Percentiles rank a stretch among this genome's conserved stretches.
These are phyloP conservation scores for Fistularia commersonii DNA, from an alignment of 2,797 vertebrate species.

Conservation along the genomic window DNA sequence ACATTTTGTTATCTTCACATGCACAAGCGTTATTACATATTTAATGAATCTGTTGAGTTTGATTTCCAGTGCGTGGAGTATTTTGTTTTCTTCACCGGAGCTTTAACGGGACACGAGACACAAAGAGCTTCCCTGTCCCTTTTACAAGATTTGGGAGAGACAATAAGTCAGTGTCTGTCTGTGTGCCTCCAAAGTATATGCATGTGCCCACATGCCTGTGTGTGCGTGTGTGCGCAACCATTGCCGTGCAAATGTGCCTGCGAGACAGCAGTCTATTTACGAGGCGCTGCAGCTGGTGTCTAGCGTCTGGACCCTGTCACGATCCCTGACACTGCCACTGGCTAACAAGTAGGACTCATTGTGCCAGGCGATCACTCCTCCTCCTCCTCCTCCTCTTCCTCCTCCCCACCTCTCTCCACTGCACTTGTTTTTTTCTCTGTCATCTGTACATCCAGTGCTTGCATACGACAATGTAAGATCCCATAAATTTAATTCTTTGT, in stretches of 20 bases:
- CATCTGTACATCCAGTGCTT: constrained; percentile 31
- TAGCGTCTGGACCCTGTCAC: constrained; percentile 81
- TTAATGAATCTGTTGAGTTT: constrained; percentile 27
- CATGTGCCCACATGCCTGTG: constrained; percentile 70
- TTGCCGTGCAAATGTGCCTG: constrained; percentile 72
- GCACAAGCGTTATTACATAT: constrained; percentile 18
- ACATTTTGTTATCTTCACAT: constrained; percentile 18
- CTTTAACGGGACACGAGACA: constrained; percentile 55
- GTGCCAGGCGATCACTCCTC: constrained; percentile 67
- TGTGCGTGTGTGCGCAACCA: constrained; percentile 46
- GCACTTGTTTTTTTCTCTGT: constrained; percentile 41
- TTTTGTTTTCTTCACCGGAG: constrained; percentile 39
- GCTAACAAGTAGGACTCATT: constrained; percentile 79
- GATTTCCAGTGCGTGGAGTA: constrained; percentile 17
- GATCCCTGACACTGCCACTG: constrained; percentile 79
- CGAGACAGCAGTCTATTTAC: constrained; percentile 80
- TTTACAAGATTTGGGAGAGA: constrained; percentile 72
- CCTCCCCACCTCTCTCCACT: constrained; percentile 15
- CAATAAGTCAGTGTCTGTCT: constrained; percentile 75
- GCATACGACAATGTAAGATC: constrained; percentile 21
- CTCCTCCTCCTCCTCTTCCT: constrained; percentile 23
- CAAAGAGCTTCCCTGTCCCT: constrained; percentile 71
- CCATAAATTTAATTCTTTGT: constrained; percentile 21
- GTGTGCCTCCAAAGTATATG: constrained; percentile 63
- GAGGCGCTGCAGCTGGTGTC: constrained; percentile 80